Conservation (phyloP, 1,140 invertebrate genomes). For the Himalopsyche phryganea region DNA sequence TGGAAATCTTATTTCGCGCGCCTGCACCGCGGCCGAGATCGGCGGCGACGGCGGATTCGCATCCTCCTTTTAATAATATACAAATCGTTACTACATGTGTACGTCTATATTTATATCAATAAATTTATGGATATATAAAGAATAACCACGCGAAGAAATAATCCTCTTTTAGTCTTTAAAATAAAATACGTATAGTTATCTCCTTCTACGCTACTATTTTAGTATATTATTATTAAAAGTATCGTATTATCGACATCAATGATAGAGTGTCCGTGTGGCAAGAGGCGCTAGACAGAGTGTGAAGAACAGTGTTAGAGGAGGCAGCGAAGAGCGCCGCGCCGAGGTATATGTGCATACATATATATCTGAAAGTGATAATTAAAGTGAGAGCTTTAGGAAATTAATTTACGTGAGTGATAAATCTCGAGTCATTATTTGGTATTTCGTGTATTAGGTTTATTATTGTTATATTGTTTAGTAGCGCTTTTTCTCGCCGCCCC, state of each 20-base stretch:
- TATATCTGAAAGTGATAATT: constrained; percentile 24
- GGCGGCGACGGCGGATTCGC: constrained; percentile 6
- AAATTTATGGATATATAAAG: too few relatives aligned
- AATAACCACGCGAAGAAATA: too few relatives aligned
- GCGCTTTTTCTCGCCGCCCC: too few relatives aligned
- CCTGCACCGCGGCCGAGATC: background rate
- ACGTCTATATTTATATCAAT: constrained; percentile 1
- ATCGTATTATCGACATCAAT: too few relatives aligned
- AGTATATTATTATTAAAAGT: too few relatives aligned
- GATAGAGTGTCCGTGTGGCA: too few relatives aligned
- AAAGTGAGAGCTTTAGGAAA: constrained; percentile 22
- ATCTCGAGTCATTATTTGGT: constrained; percentile 26
- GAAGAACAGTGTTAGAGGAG: background rate
- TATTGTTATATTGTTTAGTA: background rate
- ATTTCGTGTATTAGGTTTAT: constrained; percentile 14
- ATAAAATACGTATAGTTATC: too few relatives aligned
- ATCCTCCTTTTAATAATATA: constrained; percentile 4
- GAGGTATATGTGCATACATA: background rate
- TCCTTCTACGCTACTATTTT: too few relatives aligned
- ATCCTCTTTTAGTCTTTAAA: too few relatives aligned
- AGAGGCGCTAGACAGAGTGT: too few relatives aligned
- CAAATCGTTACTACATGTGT: constrained; percentile 20
- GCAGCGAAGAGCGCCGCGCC: background rate
- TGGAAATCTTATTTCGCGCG: too few relatives aligned
- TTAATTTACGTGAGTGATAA: constrained; percentile 24